Percentiles rank a stretch among this genome's conserved stretches.
Conservation (phyloP, 1,140 invertebrate species). For the Zophobas atratus region DNA sequence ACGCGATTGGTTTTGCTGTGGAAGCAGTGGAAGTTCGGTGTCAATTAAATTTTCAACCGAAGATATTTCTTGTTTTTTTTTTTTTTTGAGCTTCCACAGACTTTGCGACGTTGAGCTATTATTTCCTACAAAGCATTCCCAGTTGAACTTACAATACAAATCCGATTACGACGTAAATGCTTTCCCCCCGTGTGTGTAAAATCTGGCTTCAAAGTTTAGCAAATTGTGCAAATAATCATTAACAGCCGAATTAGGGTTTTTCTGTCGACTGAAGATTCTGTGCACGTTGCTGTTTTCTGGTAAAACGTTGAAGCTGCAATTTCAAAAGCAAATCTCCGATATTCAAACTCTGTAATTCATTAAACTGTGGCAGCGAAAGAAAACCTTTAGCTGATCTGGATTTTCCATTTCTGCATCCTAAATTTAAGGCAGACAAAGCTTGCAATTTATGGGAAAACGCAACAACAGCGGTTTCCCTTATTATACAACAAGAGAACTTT, state of each 20-base stretch:
- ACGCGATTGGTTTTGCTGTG: no score
- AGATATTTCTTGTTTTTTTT: no score
- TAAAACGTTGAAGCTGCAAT: slow-evolving; percentile 22
- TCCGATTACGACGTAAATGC: slow-evolving; percentile 1
- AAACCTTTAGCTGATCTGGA: slow-evolving; percentile 25
- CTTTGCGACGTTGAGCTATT: not conserved
- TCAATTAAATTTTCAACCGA: not conserved
- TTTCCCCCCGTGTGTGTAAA: not conserved
- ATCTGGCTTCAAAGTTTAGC: not conserved
- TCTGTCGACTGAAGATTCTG: not conserved
- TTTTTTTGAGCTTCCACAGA: no score
- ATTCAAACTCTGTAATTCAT: slow-evolving; percentile 24
- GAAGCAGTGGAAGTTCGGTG: no score
- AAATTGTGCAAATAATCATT: slow-evolving; percentile 1
- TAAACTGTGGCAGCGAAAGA: slow-evolving; percentile 11
- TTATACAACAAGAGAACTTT: slow-evolving; percentile 39
- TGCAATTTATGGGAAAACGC: slow-evolving; percentile 44
- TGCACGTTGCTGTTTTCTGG: not conserved
- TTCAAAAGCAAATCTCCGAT: not conserved
- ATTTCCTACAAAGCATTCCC: not conserved
- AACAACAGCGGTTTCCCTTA: slow-evolving; percentile 47
- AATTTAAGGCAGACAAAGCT: slow-evolving; percentile 47
- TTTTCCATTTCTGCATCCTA: slow-evolving; percentile 44
- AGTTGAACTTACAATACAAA: slow-evolving; percentile 10
- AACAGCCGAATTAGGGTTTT: not conserved